A percentile compares a stretch with the other conserved stretches of the same genome.
phyloP scores from a whole-genome alignment of 2,797 vertebrate species.

The Clarias platycephalus region DNA sequence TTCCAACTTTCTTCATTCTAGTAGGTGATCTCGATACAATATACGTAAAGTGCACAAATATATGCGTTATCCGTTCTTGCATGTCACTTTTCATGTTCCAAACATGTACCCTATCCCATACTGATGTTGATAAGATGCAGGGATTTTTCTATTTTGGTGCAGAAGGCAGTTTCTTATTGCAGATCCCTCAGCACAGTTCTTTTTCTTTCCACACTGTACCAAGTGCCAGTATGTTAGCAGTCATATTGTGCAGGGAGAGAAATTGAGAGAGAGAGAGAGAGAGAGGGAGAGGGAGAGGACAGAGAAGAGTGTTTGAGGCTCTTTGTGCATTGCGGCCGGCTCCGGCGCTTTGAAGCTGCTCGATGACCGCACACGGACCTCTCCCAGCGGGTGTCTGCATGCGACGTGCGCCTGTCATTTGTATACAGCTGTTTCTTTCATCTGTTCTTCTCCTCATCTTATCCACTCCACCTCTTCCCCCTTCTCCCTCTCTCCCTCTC shows the following conservation, averaged over 20 bases:
- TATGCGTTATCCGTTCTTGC: background rate
- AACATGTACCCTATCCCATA: background rate
- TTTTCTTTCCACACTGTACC: background rate
- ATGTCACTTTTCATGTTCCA: background rate
- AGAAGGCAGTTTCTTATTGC: conserved; percentile 3
- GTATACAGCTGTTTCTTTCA: conserved; percentile 83
- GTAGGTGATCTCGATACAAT: background rate
- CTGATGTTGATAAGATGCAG: background rate
- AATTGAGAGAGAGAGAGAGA: background rate
- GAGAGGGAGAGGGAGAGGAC: background rate
- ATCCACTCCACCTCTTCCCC: conserved; percentile 46
- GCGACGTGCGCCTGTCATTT: conserved; percentile 73
- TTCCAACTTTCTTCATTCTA: background rate
- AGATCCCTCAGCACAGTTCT: conserved; percentile 2
- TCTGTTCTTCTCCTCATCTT: conserved; percentile 55
- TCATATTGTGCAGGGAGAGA: conserved; percentile 13
- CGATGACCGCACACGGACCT: conserved; percentile 76
- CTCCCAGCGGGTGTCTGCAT: conserved; percentile 55
- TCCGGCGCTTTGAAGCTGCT: conserved; percentile 75
- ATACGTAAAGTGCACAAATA: background rate
- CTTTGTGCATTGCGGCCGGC: conserved; percentile 60
- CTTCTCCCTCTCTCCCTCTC: conserved; percentile 44
- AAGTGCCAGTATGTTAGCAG: conserved; percentile 24
- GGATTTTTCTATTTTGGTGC: conserved; percentile 25
- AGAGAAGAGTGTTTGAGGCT: conserved; percentile 50